Evolutionary conservation across 2,888 invertebrate species (phyloP).

Genomic region (Chironomus tentans): DNA sequence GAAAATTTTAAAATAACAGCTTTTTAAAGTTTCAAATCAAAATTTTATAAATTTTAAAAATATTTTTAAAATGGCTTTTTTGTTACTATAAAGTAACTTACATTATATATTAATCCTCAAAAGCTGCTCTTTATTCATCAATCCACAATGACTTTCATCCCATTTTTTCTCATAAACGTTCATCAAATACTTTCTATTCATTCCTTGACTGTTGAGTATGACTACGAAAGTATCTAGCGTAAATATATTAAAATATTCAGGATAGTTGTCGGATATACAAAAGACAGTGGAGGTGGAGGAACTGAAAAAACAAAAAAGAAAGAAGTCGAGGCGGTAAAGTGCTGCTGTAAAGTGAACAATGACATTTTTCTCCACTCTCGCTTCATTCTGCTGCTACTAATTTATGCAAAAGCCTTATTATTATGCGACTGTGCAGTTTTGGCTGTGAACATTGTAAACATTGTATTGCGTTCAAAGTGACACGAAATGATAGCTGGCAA

Average conservation of each 20-base stretch:
- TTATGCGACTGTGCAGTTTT: conserved; percentile 9
- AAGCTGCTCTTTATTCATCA: no score
- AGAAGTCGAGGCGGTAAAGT: background rate
- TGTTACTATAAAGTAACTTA: no score
- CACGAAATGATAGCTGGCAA: background rate
- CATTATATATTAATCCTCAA: no score
- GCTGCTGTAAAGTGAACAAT: background rate
- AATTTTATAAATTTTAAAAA: no score
- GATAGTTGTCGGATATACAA: background rate
- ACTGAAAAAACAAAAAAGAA: background rate
- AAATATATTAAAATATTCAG: conserved; percentile 8
- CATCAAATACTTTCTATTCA: background rate
- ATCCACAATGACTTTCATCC: no score
- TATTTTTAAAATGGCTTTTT: no score
- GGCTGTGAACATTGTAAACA: background rate
- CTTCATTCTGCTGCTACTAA: background rate
- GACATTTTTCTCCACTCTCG: background rate
- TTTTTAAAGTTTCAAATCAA: no score
- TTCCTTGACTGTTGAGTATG: background rate
- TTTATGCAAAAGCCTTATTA: conserved; percentile 3
- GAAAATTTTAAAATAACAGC: no score
- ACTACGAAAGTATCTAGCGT: background rate
- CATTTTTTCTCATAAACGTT: background rate
- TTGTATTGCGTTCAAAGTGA: background rate
- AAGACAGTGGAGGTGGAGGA: background rate